Evolutionary conservation across 2,888 invertebrate species (phyloP), one percentile per base, ranked within the genome.

Genomic region (Lithophane semibrunnea): DNA sequence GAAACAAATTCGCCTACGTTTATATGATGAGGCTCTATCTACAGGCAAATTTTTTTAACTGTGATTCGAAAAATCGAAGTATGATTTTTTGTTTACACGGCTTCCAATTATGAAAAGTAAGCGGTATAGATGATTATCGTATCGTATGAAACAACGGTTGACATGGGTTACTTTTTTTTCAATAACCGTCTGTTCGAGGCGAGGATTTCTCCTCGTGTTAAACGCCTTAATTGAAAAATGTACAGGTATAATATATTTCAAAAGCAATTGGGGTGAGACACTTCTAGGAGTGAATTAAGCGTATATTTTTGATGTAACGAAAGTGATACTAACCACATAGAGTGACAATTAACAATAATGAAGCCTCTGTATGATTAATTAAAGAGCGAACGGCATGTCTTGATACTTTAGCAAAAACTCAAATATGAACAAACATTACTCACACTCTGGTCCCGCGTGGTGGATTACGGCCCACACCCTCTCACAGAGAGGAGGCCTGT

Each of bases 361-460:
- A 52, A 72, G 29, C 29, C 42, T 71, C 18, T 52, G 77, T 79
- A 71, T 78, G 12, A 71, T 78, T 49, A 64, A 79, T 49, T 79
- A 44, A 13, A 58, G 71, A 52, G 8, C 56, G 2, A 1, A n/a
- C 54, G 10, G 21, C 12, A 63, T 56, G 49, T 79, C 29, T 77
- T 77, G 63, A 71, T 79, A 79, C 54, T 56, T 71, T 71, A 44
- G 16, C 10, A 37, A 72, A 49, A 72, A 52, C 9, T 68, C 18
- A 67, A 18, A 49, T 13, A 24, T 68, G n/a, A 9, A 72, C 18
- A 42, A 10, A 7, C 24, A 49, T n/a, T 18, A 49, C 3, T 49
- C 21, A 21, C 24, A 70, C 44, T 69, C 3, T 16, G 7, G 3
- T 21, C 10, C 8, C 16, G 10, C 10, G 47, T 29, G 16, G 21